phyloP scores from a whole-genome alignment of 2,113 vertebrate species.

The Sinocyclocheilus grahami region DNA sequence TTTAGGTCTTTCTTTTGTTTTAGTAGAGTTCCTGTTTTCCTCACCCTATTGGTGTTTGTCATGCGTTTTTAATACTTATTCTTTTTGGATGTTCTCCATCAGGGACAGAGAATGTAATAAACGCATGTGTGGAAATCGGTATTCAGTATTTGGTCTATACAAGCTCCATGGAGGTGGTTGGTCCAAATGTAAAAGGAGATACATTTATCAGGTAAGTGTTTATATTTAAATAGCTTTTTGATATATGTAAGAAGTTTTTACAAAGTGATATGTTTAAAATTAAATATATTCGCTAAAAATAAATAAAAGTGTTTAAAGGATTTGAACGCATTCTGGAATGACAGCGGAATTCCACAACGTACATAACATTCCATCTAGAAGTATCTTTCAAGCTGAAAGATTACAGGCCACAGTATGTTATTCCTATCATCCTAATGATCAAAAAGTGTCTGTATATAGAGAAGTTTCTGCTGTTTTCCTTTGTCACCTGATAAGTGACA shows the following conservation, averaged over 20 bases:
- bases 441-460: too few species aligned
- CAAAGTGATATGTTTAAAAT: background rate
- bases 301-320: background rate
- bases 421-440: too few species aligned
- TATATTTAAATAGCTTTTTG: background rate
- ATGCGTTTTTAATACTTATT: background rate
- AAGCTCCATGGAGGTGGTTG: slow-evolving; percentile 91
- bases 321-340: background rate
- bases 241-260: background rate
- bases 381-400: background rate
- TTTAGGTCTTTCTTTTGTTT: too few species aligned
- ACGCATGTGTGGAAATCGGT: slow-evolving; percentile 78
- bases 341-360: too few species aligned
- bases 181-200: slow-evolving; percentile 82
- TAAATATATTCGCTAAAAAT: background rate
- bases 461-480: too few species aligned
- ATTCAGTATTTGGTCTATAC: slow-evolving; percentile 82
- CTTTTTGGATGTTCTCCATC: slow-evolving; percentile 10
- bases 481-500: background rate
- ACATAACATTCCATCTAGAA: background rate
- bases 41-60: background rate
- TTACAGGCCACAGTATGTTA: background rate
- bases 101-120: slow-evolving; percentile 86
- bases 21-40: background rate
- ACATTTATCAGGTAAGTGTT: slow-evolving; percentile 78